A percentile compares a stretch with the other conserved stretches of the same genome.
phyloP scores from a whole-genome alignment of 2,797 vertebrate genomes.

The Spinus olivaceus region DNA sequence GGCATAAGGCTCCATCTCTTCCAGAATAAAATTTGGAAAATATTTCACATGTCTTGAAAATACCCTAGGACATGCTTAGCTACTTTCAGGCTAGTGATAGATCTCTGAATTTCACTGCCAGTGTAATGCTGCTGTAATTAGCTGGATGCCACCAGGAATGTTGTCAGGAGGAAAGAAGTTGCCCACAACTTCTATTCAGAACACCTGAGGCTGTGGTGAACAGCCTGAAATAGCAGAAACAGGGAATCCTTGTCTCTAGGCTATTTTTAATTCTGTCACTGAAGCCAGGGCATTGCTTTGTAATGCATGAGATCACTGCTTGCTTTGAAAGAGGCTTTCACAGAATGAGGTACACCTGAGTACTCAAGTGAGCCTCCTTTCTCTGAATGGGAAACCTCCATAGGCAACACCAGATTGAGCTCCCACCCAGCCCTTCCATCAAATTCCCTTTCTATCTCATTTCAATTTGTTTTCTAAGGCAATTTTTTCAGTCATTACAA shows the following conservation, averaged over 20 bases:
- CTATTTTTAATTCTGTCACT: not conserved
- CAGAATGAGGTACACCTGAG: not conserved
- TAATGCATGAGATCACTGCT: not conserved
- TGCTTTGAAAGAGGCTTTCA: not conserved
- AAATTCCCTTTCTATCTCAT: not conserved
- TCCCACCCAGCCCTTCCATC: not conserved
- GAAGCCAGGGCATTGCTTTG: not conserved
- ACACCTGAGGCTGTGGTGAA: not conserved
- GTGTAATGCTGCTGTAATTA: not conserved
- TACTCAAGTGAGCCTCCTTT: not conserved
- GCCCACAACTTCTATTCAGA: not conserved
- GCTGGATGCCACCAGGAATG: not conserved
- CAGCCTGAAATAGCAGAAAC: not conserved
- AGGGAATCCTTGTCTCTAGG: not conserved
- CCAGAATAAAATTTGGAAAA: not conserved
- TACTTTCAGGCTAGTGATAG: not conserved
- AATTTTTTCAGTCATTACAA: not conserved
- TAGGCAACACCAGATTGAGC: not conserved
- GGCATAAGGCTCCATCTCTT: not conserved
- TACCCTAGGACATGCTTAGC: not conserved
- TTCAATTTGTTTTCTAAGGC: not conserved
- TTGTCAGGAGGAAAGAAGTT: not conserved
- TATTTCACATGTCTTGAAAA: not conserved
- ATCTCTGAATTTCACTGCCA: not conserved
- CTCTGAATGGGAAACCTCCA: not conserved